Conservation (phyloP, 2,888 invertebrate genomes). For the Thera britannica region DNA sequence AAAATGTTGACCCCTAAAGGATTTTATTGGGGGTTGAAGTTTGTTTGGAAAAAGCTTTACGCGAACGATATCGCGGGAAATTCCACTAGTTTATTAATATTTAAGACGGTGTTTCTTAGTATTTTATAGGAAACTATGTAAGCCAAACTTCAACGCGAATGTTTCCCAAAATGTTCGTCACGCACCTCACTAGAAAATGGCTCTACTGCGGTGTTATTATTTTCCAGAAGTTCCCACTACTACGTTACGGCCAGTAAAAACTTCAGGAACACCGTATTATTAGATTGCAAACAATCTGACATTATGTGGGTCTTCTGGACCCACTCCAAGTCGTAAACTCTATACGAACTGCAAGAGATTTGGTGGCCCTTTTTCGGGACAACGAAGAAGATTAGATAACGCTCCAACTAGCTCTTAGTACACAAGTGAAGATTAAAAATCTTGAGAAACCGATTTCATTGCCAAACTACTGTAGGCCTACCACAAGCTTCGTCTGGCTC, state of each 20-base stretch:
- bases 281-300: slow-evolving; percentile 24
- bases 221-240: not conserved
- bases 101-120: too few relatives aligned
- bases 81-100: too few relatives aligned
- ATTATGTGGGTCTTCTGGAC: slow-evolving; percentile 46
- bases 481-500: too few relatives aligned
- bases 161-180: not conserved
- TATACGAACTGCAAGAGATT: slow-evolving; percentile 41
- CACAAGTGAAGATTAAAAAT: not conserved
- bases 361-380: slow-evolving; percentile 9
- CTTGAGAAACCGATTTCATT: too few relatives aligned
- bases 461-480: too few relatives aligned
- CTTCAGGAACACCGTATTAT: not conserved
- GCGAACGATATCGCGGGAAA: too few relatives aligned
- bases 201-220: not conserved
- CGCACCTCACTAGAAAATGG: not conserved
- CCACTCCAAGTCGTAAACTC: slow-evolving; percentile 57
- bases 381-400: not conserved
- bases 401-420: not conserved
- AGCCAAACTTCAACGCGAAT: too few relatives aligned
- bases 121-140: too few relatives aligned
- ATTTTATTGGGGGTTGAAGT: too few relatives aligned
- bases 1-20: too few relatives aligned
- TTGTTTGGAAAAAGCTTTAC: too few relatives aligned
- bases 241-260: not conserved